Base-by-base conservation (phyloP, 92 coral and sea anemone genomes). In the Muricea muricata region DNA sequence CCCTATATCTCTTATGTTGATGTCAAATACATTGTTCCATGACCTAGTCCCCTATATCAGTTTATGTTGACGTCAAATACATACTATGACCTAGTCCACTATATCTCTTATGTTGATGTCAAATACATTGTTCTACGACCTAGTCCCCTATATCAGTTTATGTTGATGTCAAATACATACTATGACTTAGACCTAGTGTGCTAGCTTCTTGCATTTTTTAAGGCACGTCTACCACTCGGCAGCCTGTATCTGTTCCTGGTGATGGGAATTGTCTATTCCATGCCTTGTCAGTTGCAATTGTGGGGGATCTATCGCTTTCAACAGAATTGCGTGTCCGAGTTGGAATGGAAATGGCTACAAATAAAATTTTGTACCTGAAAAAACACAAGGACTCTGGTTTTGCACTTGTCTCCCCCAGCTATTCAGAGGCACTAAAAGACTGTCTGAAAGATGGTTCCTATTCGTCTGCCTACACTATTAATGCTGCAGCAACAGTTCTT, bases 401-500 rank as follows among this genome's bases (percentile, higher is more conserved):
- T 29, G 7, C 30, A 7, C 52, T 70, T 10, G 48, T 70, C 20
- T 35, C 77, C 7, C 77, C 77, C 35, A 48, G 35, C 77, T 70
- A 70, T 48, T 7, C 3, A 2, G 77, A 70, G 39, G 77, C 77
- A 35, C 30, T 70, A 10, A 9, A 35, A 1, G 48, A 11, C 28
- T 70, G 77, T 33, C 46, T 48, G 7, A 48, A 30, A 1, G 40
- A 70, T 28, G 77, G 77, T 9, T 7, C 3, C 11, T 70, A 2
- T 35, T 70, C 77, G 18, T 70, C 77, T 23, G 77, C 77, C 39
- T 70, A 48, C 46, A 70, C 77, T 7, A 70, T 70, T 17, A 70
- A 48, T 35, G 77, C 77, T 2, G 77, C 77, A 32, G 32, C 48
- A 35, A 70, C 77, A 17, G 28, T 70, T n/a, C n/a, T n/a, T n/a